Base-by-base conservation (phyloP, 2,888 invertebrate genomes). In the Apocheima hispidaria region DNA sequence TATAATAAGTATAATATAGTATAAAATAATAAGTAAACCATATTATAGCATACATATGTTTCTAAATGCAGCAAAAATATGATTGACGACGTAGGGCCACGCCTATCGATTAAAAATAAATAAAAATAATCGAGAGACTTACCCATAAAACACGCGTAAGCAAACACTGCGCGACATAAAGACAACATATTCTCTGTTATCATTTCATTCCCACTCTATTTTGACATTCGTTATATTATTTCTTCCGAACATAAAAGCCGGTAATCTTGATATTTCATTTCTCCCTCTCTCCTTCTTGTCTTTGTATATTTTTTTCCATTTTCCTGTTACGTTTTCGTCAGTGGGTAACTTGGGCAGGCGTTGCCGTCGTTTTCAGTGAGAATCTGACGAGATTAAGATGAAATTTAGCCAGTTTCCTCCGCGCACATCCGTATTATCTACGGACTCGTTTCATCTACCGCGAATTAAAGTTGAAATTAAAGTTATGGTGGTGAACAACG, bases 381-480 rank as follows among this genome's bases (percentile, higher is more conserved):
- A 77, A 81, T 76, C 76, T 76, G 71, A 65, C 58, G 70, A 70
- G 75, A 75, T 77, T 79, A 72, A 63, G 64, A 77, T 73, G 69
- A 74, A 76, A 78, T 77, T 75, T 70, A 66, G 55, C 61, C 74
- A 71, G 72, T 76, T 75, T 79, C 71, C 67, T 72, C 58, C 46
- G 65, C 60, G 54, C 56, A 56, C 43, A 66, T 74, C 64, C 71
- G 57, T 68, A 62, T 67, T 70, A 63, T 60, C 63, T 46, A 61
- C 63, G 68, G 60, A 48, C 62, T 54, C 61, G 60, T 72, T 72
- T 66, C 66, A 51, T 65, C 61, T 63, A 60, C 61, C 63, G 65
- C 61, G 68, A 61, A 61, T 52, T 60, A 68, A 49, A 52, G 65
- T 49, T 60, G 68, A 58, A 66, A 71, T 68, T 63, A 61, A 43